Evolutionary conservation across 2,888 invertebrate genomes (phyloP).

Genomic region (Argyra leucocephala): DNA sequence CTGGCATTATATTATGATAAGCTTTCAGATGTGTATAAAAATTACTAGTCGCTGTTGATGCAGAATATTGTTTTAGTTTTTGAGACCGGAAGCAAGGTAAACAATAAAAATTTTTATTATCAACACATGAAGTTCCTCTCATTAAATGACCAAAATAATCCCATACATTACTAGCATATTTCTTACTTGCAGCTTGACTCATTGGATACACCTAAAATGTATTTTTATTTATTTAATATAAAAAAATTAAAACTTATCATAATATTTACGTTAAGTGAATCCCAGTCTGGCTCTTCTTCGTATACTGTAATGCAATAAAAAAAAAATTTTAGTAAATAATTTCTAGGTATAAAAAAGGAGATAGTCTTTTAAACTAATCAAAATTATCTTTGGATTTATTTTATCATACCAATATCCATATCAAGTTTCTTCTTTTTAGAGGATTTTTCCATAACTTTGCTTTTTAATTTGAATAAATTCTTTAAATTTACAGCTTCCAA

Average conservation of each 20-base stretch:
- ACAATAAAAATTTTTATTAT: conserved; percentile 11
- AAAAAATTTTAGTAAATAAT: too few relatives aligned
- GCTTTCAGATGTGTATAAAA: conserved; percentile 8
- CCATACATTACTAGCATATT: conserved; percentile 7
- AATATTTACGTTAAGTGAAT: background rate
- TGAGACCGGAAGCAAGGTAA: conserved; percentile 5
- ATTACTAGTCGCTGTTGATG: conserved; percentile 8
- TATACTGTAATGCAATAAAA: background rate
- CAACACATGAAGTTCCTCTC: background rate
- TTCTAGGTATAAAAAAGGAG: too few relatives aligned
- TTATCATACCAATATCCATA: background rate
- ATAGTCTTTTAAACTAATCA: background rate
- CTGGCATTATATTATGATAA: conserved; percentile 4
- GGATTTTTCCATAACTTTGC: background rate
- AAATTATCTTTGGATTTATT: too few relatives aligned
- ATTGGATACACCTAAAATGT: background rate
- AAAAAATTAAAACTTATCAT: background rate
- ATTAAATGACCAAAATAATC: conserved; percentile 11
- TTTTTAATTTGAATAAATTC: background rate
- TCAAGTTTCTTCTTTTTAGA: background rate
- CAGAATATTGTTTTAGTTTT: conserved; percentile 8
- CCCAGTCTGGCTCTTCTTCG: conserved; percentile 10
- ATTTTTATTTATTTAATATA: background rate
- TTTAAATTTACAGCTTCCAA: background rate
- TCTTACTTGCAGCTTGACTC: background rate